phyloP scores from a whole-genome alignment of 2,113 vertebrate species.

The Vulpes ferrilata region DNA sequence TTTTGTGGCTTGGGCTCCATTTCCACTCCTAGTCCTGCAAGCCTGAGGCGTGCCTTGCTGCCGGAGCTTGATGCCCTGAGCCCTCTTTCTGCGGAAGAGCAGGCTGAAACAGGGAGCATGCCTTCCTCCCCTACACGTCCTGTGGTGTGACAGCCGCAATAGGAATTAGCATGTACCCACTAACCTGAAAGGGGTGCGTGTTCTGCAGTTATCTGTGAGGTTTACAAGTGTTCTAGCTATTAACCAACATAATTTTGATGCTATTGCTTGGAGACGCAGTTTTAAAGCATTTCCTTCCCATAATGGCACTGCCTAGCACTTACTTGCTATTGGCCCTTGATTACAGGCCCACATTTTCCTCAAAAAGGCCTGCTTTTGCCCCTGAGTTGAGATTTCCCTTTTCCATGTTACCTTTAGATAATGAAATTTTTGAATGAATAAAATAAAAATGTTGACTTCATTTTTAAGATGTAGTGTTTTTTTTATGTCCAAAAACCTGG shows the following conservation, averaged over 20 bases:
- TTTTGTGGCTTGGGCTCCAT: neutral
- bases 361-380: neutral
- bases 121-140: neutral
- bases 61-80: neutral
- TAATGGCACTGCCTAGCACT: neutral
- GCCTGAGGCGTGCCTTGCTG: neutral
- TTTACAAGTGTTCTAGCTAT: neutral
- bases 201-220: neutral
- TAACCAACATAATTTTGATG: neutral
- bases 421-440: slow-evolving; percentile 42
- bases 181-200: neutral
- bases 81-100: neutral
- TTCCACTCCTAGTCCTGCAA: neutral
- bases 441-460: slow-evolving; percentile 16
- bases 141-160: neutral
- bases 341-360: neutral
- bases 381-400: slow-evolving; percentile 3
- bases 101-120: neutral
- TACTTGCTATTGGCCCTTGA: neutral
- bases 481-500: neutral
- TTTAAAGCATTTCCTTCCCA: neutral
- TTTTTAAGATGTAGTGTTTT: neutral
- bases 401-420: slow-evolving; percentile 45
- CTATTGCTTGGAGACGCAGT: neutral
- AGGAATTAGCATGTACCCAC: neutral